Percentiles rank a stretch among this genome's conserved stretches.
phyloP scores from a whole-genome alignment of 2,888 invertebrate species.

The Drosophila aldrichi region DNA sequence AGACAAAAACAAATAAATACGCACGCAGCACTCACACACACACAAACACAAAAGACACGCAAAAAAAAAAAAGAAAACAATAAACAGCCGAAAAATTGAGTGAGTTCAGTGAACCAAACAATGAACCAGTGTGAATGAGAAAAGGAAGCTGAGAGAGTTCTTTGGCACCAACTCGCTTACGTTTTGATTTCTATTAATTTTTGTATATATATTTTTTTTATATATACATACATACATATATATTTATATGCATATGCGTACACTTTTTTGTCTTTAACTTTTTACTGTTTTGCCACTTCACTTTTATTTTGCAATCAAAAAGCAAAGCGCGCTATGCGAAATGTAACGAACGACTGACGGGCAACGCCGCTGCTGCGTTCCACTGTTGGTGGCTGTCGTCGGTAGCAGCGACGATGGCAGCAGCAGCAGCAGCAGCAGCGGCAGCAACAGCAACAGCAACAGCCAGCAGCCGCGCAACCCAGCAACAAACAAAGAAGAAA shows the following conservation, averaged over 20 bases:
- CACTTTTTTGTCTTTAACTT: slow-evolving; percentile 1
- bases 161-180: slow-evolving; percentile 38
- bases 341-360: slow-evolving; percentile 61
- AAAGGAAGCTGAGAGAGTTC: slow-evolving; percentile 50
- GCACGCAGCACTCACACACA: slow-evolving; percentile 12
- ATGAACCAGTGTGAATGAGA: slow-evolving; percentile 27
- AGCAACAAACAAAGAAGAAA: slow-evolving; percentile 45
- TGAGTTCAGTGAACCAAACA: slow-evolving; percentile 44
- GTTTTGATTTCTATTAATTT: slow-evolving; percentile 49
- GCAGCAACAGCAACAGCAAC: not conserved
- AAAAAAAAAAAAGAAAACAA: slow-evolving; percentile 16
- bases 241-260: not conserved
- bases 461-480: slow-evolving; percentile 8
- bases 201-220: not conserved
- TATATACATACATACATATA: not conserved
- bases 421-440: slow-evolving; percentile 17
- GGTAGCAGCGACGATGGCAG: slow-evolving; percentile 7
- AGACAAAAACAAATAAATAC: not conserved
- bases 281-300: slow-evolving; percentile 35
- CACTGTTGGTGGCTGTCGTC: slow-evolving; percentile 10
- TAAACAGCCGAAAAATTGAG: slow-evolving; percentile 28
- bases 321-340: slow-evolving; percentile 62
- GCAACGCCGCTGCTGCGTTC: slow-evolving; percentile 23
- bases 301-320: slow-evolving; percentile 52
- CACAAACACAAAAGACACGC: not conserved